A percentile compares a stretch with the other conserved stretches of the same genome.
Conservation (phyloP, 1,140 invertebrate genomes). For the Eumaeus atala region DNA sequence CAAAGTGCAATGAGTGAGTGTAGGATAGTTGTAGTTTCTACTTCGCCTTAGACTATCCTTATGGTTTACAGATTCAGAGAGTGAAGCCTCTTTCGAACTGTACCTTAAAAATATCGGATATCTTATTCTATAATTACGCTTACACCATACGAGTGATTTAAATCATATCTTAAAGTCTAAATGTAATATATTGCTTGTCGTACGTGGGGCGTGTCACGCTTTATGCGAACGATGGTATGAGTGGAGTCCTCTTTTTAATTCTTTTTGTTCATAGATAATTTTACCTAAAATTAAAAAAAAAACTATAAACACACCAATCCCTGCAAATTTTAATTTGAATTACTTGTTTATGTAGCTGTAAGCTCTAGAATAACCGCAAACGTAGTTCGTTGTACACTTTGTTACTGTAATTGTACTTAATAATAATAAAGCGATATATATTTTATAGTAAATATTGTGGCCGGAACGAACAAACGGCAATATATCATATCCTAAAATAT, state of each 20-base stretch:
- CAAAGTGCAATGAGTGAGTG: slow-evolving; percentile 17
- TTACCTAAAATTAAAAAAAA: slow-evolving; percentile 16
- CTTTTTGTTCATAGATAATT: slow-evolving; percentile 31
- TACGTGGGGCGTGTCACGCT: slow-evolving; percentile 21
- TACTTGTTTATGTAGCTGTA: slow-evolving; percentile 1
- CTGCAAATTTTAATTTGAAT: slow-evolving; percentile 1
- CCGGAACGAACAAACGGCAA: not conserved
- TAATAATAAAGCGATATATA: slow-evolving; percentile 5
- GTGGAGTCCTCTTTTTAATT: slow-evolving; percentile 17
- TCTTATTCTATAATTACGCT: slow-evolving; percentile 1
- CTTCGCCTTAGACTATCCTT: slow-evolving; percentile 15
- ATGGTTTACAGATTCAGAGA: not conserved
- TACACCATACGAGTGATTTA: slow-evolving; percentile 43
- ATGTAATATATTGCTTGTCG: slow-evolving; percentile 31
- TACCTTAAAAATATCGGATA: not conserved
- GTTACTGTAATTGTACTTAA: slow-evolving; percentile 10
- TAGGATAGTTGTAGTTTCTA: slow-evolving; percentile 13
- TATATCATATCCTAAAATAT: slow-evolving; percentile 6
- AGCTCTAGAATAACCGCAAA: not conserved
- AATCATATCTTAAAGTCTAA: slow-evolving; percentile 52
- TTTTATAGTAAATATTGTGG: slow-evolving; percentile 9
- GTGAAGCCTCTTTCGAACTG: not conserved
- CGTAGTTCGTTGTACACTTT: slow-evolving; percentile 9
- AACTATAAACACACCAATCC: slow-evolving; percentile 28
- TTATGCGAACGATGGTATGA: slow-evolving; percentile 11